phyloP scores from a whole-genome alignment of 1,140 invertebrate species.

The Conopomorpha cramerella region DNA sequence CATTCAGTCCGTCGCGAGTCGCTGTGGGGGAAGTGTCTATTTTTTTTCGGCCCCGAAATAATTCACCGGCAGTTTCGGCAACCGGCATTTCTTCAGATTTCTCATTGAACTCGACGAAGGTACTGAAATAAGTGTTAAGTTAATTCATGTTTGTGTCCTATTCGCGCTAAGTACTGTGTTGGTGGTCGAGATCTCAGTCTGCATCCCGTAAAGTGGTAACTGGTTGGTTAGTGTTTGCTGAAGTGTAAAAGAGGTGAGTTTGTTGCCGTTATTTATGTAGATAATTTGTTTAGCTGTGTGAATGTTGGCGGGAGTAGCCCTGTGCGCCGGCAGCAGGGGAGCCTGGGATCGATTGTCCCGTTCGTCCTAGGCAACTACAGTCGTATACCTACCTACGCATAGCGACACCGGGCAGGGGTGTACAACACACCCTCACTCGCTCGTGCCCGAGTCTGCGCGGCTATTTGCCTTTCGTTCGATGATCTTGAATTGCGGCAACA shows the following conservation, averaged over 20 bases:
- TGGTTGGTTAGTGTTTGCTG: constrained; percentile 28
- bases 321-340: constrained; percentile 21
- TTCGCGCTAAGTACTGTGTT: constrained; percentile 14
- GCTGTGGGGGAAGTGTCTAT: constrained; percentile 25
- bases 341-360: constrained; percentile 35
- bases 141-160: constrained; percentile 28
- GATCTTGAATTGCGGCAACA: background rate
- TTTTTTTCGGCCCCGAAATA: constrained; percentile 9
- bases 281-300: constrained; percentile 12
- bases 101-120: too few species aligned
- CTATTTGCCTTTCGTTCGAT: background rate
- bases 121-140: constrained; percentile 28
- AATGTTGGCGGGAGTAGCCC: constrained; percentile 9
- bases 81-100: constrained; percentile 15
- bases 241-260: constrained; percentile 50
- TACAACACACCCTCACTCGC: constrained; percentile 15
- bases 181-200: constrained; percentile 42
- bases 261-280: constrained; percentile 22
- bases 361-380: too few species aligned
- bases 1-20: constrained; percentile 41
- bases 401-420: constrained; percentile 3
- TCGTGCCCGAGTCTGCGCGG: constrained; percentile 5
- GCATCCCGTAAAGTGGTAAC: constrained; percentile 34
- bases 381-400: constrained; percentile 1
- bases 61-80: constrained; percentile 13